Evolutionary conservation across 2,888 invertebrate genomes (phyloP).

Genomic region (Opisthograptis luteolata): DNA sequence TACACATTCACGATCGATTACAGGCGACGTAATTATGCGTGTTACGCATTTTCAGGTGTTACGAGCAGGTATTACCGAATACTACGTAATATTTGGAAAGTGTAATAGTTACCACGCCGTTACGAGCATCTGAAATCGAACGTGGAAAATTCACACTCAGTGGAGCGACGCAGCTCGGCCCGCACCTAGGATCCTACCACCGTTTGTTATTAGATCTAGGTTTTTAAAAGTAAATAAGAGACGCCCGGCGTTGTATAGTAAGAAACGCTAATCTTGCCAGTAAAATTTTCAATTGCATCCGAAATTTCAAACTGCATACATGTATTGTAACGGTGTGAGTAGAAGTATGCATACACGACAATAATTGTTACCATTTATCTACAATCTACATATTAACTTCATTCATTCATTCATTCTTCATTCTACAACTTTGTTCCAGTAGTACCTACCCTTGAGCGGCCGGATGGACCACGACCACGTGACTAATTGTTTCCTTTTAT

Average conservation of each 20-base stretch:
- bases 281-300: no score
- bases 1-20: conserved; percentile 28
- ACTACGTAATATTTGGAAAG: conserved; percentile 79
- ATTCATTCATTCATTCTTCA: no score
- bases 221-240: no score
- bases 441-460: conserved; percentile 12
- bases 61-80: conserved; percentile 73
- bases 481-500: conserved; percentile 20
- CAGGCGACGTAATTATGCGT: conserved; percentile 35
- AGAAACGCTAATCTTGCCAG: no score
- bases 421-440: not conserved
- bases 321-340: no score
- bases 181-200: conserved; percentile 5
- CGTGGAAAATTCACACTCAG: conserved; percentile 81
- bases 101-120: conserved; percentile 75
- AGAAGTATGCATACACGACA: no score
- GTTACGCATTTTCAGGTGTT: conserved; percentile 64
- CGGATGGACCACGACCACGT: conserved; percentile 2
- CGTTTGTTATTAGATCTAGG: not conserved
- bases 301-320: no score
- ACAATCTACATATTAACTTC: no score
- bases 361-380: no score
- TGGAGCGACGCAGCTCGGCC: conserved; percentile 59
- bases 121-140: conserved; percentile 79
- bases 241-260: no score